phyloP scores from a whole-genome alignment of 2,888 invertebrate genomes.

The Cataglyphis altisquamis region DNA sequence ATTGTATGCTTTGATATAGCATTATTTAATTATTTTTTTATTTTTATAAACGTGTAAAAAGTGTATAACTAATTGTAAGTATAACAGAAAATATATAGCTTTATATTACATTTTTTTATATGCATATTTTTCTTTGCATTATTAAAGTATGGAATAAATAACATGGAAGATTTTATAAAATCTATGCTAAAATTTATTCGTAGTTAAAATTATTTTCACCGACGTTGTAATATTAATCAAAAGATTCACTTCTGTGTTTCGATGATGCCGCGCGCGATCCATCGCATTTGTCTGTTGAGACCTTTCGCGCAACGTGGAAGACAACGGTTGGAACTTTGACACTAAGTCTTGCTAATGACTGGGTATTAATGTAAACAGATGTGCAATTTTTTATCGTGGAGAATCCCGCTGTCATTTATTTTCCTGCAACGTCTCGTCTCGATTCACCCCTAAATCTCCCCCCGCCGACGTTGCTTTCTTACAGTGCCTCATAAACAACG shows the following conservation, averaged over 20 bases:
- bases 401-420: slow-evolving; percentile 65
- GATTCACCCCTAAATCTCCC: slow-evolving; percentile 55
- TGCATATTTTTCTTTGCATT: neutral
- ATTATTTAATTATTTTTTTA: too few relatives aligned
- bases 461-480: slow-evolving; percentile 60
- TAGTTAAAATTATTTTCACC: slow-evolving; percentile 35
- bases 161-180: neutral
- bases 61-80: neutral
- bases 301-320: slow-evolving; percentile 10
- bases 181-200: neutral
- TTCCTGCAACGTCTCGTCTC: slow-evolving; percentile 57
- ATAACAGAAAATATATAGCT: neutral
- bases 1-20: too few relatives aligned
- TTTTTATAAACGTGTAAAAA: neutral
- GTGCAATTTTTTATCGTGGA: slow-evolving; percentile 61
- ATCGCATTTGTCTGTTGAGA: slow-evolving; percentile 50
- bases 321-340: slow-evolving; percentile 37
- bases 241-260: slow-evolving; percentile 57
- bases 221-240: slow-evolving; percentile 36
- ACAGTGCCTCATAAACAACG: slow-evolving; percentile 75
- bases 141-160: neutral
- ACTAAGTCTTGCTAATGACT: slow-evolving; percentile 64
- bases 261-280: slow-evolving; percentile 41
- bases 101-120: neutral
- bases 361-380: slow-evolving; percentile 66